phyloP scores from a whole-genome alignment of 2,888 invertebrate genomes.

The Patella depressa region DNA sequence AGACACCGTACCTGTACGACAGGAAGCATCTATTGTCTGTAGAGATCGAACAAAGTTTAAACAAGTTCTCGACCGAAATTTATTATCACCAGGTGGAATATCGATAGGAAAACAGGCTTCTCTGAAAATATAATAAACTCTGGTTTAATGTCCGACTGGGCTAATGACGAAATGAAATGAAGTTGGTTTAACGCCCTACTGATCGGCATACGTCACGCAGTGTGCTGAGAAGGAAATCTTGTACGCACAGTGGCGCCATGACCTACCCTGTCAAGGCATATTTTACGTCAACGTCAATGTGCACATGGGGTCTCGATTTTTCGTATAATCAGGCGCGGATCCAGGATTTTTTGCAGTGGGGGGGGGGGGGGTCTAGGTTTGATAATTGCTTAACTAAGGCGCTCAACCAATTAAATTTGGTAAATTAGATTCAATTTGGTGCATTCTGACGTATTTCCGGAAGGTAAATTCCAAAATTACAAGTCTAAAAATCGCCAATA shows the following conservation, averaged over 20 bases:
- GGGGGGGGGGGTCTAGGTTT: no score
- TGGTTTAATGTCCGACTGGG: neutral
- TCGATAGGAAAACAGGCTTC: slow-evolving; percentile 59
- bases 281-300: no score
- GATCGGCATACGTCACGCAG: no score
- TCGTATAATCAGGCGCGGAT: neutral
- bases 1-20: slow-evolving; percentile 42
- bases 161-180: no score
- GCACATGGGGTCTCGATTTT: neutral
- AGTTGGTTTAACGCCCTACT: no score
- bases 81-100: slow-evolving; percentile 48
- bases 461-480: no score
- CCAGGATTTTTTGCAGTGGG: no score
- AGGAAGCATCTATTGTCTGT: slow-evolving; percentile 47
- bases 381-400: no score
- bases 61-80: slow-evolving; percentile 42
- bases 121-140: slow-evolving; percentile 18
- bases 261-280: neutral
- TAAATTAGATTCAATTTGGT: no score
- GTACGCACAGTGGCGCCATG: neutral
- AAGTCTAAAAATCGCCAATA: no score
- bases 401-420: no score
- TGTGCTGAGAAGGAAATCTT: neutral
- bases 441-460: no score
- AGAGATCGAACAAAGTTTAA: slow-evolving; percentile 58